Percentiles rank a stretch among this genome's conserved stretches.
phyloP scores from a whole-genome alignment of 2,113 vertebrate genomes.

The Drymodes brunneopygia region DNA sequence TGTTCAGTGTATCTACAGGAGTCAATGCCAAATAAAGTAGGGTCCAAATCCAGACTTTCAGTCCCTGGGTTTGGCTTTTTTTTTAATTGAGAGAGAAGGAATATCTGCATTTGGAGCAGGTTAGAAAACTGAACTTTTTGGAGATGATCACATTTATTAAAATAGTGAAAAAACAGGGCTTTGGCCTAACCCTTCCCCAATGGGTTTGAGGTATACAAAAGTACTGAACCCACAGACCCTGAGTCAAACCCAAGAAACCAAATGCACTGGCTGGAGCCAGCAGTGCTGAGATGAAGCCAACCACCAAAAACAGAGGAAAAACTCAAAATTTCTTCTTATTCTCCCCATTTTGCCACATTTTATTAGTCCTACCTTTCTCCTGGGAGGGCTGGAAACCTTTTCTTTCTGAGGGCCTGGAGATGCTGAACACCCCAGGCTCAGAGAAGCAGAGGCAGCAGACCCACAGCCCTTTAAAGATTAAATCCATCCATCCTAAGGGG shows the following conservation, averaged over 20 bases:
- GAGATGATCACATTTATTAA: not conserved
- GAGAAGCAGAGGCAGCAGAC: not conserved
- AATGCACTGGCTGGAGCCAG: not conserved
- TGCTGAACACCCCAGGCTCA: fast-evolving
- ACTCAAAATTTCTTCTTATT: not conserved
- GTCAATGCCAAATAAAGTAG: not conserved
- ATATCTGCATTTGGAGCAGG: not conserved
- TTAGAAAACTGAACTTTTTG: not conserved
- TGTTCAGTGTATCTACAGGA: not conserved
- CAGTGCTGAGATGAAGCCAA: not conserved
- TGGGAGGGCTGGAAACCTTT: not conserved
- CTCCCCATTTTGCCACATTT: not conserved
- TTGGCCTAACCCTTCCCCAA: not conserved
- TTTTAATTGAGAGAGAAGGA: not conserved
- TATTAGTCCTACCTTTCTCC: fast-evolving
- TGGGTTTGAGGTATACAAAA: not conserved
- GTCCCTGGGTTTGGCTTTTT: not conserved
- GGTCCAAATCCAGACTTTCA: not conserved
- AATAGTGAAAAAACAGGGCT: not conserved
- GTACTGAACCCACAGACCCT: not conserved
- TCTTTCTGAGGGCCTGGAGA: not conserved
- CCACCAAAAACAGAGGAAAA: not conserved
- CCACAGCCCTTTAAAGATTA: not conserved
- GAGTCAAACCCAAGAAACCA: not conserved
- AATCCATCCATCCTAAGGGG: not conserved